Evolutionary conservation across 2,797 vertebrate genomes (phyloP), one percentile per base, ranked within the genome.

Genomic region (Gymnoscopelus microlampas): DNA sequence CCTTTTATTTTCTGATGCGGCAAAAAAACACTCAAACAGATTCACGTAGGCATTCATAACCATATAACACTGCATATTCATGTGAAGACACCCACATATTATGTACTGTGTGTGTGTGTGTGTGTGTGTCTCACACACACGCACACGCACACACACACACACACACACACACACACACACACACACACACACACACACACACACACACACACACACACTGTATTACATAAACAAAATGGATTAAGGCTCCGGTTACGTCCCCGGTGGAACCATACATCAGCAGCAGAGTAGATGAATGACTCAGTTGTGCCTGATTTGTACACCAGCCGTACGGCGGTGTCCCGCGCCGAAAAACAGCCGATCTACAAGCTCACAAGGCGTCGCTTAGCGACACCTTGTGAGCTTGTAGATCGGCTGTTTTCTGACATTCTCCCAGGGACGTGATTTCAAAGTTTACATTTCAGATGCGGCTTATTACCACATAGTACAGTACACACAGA

Each of bases 371-470:
- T 35, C 32, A 35, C 32, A 35, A 6, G 1, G 32, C 3, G 26
- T 29, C 26, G 26, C 26, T 3, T 1, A 29, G 26, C 32, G 5
- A 6, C 32, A 6, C 32, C 5, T 35, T 35, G 32, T 35, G 5
- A 35, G 32, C 32, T 35, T 35, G 2, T 29, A 6, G 32, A 35
- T 5, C 4, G 0, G 1, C 32, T 35, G 1, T 81, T 82, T 78
- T 81, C 71, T 74, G 80, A 81, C 79, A 71, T 80, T 82, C 73
- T 54, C 26, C 77, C 68, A 50, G 19, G 56, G 65, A 76, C 60
- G 66, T 79, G 78, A 86, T 84, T 85, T 84, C 83, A 77, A 76
- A 76, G 81, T 79, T 84, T 83, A 77, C 80, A 81, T 85, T 85
- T 85, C 75, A 86, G 83, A 88, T 82, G 79, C 84, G 72, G 78